Evolutionary conservation across 2,888 invertebrate species (phyloP).

Genomic region (Phasia obesa): DNA sequence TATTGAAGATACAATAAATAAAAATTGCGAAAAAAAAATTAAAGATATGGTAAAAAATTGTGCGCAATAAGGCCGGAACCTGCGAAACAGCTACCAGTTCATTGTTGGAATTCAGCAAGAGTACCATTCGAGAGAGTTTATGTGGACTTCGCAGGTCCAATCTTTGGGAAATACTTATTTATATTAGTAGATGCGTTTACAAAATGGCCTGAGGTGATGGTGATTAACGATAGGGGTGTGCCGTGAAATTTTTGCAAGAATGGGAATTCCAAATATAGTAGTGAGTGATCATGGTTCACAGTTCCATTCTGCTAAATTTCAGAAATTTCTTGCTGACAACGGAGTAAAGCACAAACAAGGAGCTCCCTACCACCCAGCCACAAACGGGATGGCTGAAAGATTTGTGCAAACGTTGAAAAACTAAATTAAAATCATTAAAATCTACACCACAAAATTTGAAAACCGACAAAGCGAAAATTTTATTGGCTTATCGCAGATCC

Average conservation of each 20-base stretch:
- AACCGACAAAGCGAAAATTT: slow-evolving; percentile 24
- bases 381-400: slow-evolving; percentile 43
- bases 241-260: slow-evolving; percentile 55
- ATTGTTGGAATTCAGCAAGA: slow-evolving; percentile 13
- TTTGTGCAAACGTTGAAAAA: slow-evolving; percentile 61
- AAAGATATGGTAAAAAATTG: slow-evolving; percentile 20
- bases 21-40: too few species aligned
- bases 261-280: slow-evolving; percentile 26
- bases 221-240: slow-evolving; percentile 58
- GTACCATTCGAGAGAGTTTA: slow-evolving; percentile 39
- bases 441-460: slow-evolving; percentile 22
- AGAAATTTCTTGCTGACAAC: background rate
- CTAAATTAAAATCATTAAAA: slow-evolving; percentile 46
- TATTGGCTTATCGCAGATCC: slow-evolving; percentile 63
- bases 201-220: slow-evolving; percentile 69
- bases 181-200: slow-evolving; percentile 54
- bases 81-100: slow-evolving; percentile 2
- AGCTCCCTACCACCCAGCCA: slow-evolving; percentile 42
- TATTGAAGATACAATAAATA: too few species aligned
- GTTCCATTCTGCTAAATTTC: slow-evolving; percentile 1
- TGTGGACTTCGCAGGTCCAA: slow-evolving; percentile 52
- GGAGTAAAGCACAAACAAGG: slow-evolving; percentile 35
- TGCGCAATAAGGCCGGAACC: slow-evolving; percentile 46
- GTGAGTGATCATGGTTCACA: slow-evolving; percentile 3
- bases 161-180: slow-evolving; percentile 33